Evolutionary conservation across 2,888 invertebrate species (phyloP).

Genomic region (Coleophora deauratella): DNA sequence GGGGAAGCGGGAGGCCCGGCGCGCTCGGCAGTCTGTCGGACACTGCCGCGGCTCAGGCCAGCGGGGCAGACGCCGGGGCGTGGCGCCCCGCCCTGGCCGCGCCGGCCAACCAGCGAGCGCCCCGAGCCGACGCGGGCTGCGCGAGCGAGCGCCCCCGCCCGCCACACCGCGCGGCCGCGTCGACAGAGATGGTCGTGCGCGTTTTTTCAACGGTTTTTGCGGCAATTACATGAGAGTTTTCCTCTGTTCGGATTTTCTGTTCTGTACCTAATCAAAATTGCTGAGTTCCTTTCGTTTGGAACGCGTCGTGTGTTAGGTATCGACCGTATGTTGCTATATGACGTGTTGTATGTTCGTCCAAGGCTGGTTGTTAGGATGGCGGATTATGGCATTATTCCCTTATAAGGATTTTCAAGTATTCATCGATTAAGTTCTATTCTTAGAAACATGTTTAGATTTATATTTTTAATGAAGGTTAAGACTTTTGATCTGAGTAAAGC

Average conservation of each 20-base stretch:
- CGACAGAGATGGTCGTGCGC: constrained; percentile 43
- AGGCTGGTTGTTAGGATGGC: constrained; percentile 1
- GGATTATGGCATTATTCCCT: neutral
- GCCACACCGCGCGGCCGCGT: constrained; percentile 47
- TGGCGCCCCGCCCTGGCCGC: constrained; percentile 31
- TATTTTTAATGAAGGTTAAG: too few relatives aligned
- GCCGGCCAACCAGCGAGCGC: constrained; percentile 19
- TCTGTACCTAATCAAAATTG: constrained; percentile 48
- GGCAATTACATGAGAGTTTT: constrained; percentile 53
- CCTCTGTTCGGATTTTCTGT: constrained; percentile 50
- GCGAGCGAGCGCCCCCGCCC: constrained; percentile 25
- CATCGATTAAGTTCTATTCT: too few relatives aligned
- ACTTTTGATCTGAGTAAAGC: too few relatives aligned
- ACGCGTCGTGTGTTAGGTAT: constrained; percentile 31
- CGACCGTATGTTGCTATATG: constrained; percentile 10
- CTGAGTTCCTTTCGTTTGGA: constrained; percentile 44
- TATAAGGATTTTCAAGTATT: neutral
- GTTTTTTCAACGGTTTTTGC: constrained; percentile 43
- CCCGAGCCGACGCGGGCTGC: constrained; percentile 14
- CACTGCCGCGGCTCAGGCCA: constrained; percentile 58
- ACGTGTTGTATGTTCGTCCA: neutral
- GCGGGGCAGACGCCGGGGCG: constrained; percentile 37
- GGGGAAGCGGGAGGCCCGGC: constrained; percentile 73
- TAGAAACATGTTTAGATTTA: too few relatives aligned
- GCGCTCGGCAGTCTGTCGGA: constrained; percentile 73